Evolutionary conservation across 2,797 vertebrate species (phyloP).

Genomic region (Vespertilio murinus): DNA sequence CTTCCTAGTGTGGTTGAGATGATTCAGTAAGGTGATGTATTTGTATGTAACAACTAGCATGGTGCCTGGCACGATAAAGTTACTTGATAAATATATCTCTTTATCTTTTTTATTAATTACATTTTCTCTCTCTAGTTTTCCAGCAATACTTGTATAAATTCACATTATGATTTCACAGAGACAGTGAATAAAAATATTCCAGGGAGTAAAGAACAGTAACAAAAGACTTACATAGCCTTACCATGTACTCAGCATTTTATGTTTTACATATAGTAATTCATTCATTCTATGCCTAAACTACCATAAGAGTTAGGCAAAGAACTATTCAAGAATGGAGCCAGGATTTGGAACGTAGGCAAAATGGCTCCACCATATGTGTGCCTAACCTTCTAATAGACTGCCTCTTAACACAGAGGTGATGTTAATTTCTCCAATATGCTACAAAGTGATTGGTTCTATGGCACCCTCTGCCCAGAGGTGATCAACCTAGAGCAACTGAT

Average conservation of each 20-base stretch:
- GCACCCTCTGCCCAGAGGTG: neutral
- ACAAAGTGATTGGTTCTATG: neutral
- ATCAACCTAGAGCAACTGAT: neutral
- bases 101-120: neutral
- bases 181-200: constrained; percentile 19
- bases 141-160: neutral
- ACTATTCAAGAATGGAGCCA: neutral
- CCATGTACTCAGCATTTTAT: neutral
- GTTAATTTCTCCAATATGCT: neutral
- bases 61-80: neutral
- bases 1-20: neutral
- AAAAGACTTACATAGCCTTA: neutral
- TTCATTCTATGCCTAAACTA: neutral
- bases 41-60: neutral
- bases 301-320: neutral
- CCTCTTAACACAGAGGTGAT: neutral
- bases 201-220: constrained; percentile 26
- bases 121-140: constrained; percentile 28
- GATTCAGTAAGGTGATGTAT: neutral
- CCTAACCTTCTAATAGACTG: neutral
- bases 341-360: neutral
- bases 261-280: neutral
- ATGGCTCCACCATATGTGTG: neutral
- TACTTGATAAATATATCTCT: neutral
- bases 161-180: constrained; percentile 27